Base-by-base conservation (phyloP, 2,888 invertebrate species). In the Lasioglossum figueresi region DNA sequence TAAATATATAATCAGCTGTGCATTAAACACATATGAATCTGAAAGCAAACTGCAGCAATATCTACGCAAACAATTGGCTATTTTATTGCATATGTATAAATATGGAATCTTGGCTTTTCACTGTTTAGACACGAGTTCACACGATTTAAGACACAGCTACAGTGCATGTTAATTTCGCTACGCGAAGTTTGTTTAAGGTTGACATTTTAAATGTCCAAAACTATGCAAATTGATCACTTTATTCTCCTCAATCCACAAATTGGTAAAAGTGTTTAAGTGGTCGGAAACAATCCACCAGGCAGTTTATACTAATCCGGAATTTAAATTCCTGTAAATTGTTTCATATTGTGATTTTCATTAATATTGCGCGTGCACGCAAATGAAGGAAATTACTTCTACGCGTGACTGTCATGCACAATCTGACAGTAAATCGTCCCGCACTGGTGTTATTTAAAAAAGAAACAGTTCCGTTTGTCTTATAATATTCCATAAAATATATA, bases 321-420 rank as follows among this genome's bases (percentile, higher is more conserved):
- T 78, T 71, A 56, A 71, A 74, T 82, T n/a, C 40, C 74, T 23
- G 16, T 45, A 40, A 75, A 83, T 70, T 66, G 19, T 80, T 76
- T 34, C 68, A 84, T 40, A 76, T 80, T 79, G 80, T 72, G 76
- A 82, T 86, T 88, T 80, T 72, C 80, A 82, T 84, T 80, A 84
- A 84, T 74, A 63, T 84, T 84, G 66, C 70, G 81, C 81, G 56
- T 79, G 72, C 70, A 76, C 71, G 71, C 19, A 40, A 82, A 87
- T 87, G 77, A 85, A 88, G 87, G 82, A 87, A 88, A 83, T 88
- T 82, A 85, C 48, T n/a, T 34, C 31, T 3, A 74, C 79, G 59
- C 88, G 86, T 88, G 84, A 88, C 78, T 12, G 14, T 0, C 66
- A 82, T 85, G 66, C 72, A 75, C 19, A 78, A 85, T 80, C 40